Evolutionary conservation across 2,113 vertebrate species (phyloP).

Genomic region (Lophura nycthemera): DNA sequence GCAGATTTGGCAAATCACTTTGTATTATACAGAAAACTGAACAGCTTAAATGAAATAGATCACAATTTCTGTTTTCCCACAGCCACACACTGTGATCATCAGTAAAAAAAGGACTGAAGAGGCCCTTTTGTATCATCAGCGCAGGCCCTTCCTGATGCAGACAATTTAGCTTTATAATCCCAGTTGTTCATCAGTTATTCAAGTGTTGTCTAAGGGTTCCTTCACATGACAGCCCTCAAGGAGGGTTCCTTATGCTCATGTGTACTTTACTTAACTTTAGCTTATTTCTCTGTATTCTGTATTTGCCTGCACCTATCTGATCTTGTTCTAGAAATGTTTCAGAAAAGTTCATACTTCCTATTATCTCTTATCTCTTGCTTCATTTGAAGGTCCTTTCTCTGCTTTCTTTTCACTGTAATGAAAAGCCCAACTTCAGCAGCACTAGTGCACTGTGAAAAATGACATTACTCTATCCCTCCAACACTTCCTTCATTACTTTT

Average conservation of each 20-base stretch:
- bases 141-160: not conserved
- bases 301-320: not conserved
- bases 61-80: not conserved
- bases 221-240: not conserved
- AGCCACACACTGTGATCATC: not conserved
- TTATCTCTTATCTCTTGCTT: not conserved
- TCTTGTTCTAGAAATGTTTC: not conserved
- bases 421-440: not conserved
- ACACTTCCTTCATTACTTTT: not conserved
- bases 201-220: not conserved
- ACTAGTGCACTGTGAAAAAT: not conserved
- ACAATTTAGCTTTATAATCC: not conserved
- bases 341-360: not conserved
- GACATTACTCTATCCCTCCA: not conserved
- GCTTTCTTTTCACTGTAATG: not conserved
- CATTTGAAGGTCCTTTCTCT: not conserved
- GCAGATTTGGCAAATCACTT: not conserved
- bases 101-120: not conserved
- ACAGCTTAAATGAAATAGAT: not conserved
- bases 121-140: not conserved
- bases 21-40: not conserved
- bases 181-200: not conserved
- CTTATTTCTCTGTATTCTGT: not conserved
- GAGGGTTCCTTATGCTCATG: not conserved
- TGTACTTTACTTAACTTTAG: not conserved